These are phyloP conservation scores for Sardina pilchardus DNA, from an alignment of 2,113 vertebrate genomes.

Conservation along the genomic window DNA sequence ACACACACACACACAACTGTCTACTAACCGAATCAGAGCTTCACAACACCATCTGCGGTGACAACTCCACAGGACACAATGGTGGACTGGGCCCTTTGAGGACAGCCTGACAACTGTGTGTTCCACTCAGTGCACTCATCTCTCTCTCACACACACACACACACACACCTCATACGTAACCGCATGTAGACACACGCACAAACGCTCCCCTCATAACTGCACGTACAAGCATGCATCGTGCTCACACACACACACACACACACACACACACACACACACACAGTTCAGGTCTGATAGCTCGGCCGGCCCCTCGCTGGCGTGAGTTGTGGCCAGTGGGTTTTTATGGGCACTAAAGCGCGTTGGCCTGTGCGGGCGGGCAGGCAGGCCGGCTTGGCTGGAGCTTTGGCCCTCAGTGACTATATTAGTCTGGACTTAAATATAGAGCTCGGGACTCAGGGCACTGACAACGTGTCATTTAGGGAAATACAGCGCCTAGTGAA, in stretches of 20 bases:
- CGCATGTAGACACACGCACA: background rate
- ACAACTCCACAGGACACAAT: no score
- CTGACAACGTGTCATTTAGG: conserved; percentile 13
- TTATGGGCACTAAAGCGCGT: no score
- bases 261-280: background rate
- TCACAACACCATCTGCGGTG: no score
- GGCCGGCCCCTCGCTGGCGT: no score
- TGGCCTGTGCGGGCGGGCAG: background rate
- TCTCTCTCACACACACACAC: background rate
- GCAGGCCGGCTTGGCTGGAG: no score
- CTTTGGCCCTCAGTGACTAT: background rate
- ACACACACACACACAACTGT: background rate
- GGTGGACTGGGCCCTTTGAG: no score
- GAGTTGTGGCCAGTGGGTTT: no score
- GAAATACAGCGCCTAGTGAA: background rate
- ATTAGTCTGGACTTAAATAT: conserved; percentile 10
- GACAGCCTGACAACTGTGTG: no score
- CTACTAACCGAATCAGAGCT: no score
- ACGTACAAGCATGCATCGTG: background rate
- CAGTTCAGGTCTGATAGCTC: no score
- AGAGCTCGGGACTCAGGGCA: background rate
- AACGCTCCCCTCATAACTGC: background rate
- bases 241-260: background rate
- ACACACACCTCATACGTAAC: background rate
- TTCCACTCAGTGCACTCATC: no score